Conservation (phyloP, 2,888 invertebrate genomes). For the Trachelus stipa region DNA sequence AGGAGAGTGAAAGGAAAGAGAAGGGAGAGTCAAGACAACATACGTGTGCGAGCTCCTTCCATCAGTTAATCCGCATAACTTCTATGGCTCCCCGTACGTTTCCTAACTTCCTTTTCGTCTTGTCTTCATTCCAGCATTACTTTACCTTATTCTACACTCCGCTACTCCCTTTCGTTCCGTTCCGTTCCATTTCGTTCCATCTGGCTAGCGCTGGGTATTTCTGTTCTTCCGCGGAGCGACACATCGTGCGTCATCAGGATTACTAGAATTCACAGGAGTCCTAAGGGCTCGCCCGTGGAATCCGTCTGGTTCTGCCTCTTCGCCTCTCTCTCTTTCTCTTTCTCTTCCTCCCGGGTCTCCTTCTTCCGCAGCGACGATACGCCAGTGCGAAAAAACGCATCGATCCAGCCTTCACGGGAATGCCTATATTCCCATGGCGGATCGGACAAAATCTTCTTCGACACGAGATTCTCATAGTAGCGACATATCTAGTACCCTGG, state of each 20-base stretch:
- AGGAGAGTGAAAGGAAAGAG: background rate
- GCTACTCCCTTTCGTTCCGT: constrained; percentile 35
- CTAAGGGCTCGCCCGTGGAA: background rate
- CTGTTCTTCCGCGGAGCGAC: constrained; percentile 38
- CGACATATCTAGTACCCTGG: background rate
- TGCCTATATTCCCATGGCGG: background rate
- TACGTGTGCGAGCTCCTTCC: constrained; percentile 16
- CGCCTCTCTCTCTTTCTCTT: too few relatives aligned
- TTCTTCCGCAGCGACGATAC: background rate
- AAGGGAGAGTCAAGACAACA: background rate
- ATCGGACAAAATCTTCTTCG: background rate
- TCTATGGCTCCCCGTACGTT: constrained; percentile 29
- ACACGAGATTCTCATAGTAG: background rate
- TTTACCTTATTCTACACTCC: constrained; percentile 9
- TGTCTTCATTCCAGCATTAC: constrained; percentile 2
- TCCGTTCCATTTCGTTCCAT: constrained; percentile 21
- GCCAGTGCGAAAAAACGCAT: background rate
- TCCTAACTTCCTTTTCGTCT: constrained; percentile 33
- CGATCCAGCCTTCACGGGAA: background rate
- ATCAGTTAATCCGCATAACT: constrained; percentile 51
- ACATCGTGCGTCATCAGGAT: constrained; percentile 49
- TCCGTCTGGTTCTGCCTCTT: background rate
- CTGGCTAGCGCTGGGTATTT: constrained; percentile 47
- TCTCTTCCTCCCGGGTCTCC: background rate
- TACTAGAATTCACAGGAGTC: constrained; percentile 41